Evolutionary conservation across 1,140 invertebrate species (phyloP).

Genomic region (Nasonia longicornis): DNA sequence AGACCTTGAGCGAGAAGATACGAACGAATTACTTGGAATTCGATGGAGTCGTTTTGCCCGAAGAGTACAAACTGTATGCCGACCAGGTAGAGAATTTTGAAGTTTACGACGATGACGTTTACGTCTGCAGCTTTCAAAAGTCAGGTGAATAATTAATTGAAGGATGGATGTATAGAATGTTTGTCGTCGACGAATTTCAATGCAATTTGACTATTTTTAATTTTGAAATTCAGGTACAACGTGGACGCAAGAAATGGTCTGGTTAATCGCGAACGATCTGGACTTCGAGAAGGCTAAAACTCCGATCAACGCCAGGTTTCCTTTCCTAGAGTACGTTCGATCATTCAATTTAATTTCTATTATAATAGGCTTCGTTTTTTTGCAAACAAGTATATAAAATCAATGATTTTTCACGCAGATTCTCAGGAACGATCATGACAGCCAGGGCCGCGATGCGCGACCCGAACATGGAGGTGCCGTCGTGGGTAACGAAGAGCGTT

Average conservation of each 20-base stretch:
- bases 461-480: slow-evolving; percentile 45
- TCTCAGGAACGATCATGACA: neutral
- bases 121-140: slow-evolving; percentile 69
- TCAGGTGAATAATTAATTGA: slow-evolving; percentile 57
- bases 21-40: slow-evolving; percentile 52
- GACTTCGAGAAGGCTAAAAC: slow-evolving; percentile 68
- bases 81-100: slow-evolving; percentile 63
- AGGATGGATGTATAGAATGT: no score
- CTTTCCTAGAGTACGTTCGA: slow-evolving; percentile 54
- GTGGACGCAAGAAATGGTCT: slow-evolving; percentile 74
- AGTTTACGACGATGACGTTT: slow-evolving; percentile 66
- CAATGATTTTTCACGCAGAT: neutral
- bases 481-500: slow-evolving; percentile 63
- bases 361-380: no score
- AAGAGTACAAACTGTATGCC: slow-evolving; percentile 58
- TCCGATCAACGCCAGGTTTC: slow-evolving; percentile 48
- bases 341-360: neutral
- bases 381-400: no score
- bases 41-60: slow-evolving; percentile 53
- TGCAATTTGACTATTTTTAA: no score
- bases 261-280: slow-evolving; percentile 69
- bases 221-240: slow-evolving; percentile 62
- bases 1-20: slow-evolving; percentile 30
- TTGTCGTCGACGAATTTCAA: no score
- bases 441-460: neutral